Evolutionary conservation across 1,140 invertebrate species (phyloP).

Genomic region (Papilio polytes): DNA sequence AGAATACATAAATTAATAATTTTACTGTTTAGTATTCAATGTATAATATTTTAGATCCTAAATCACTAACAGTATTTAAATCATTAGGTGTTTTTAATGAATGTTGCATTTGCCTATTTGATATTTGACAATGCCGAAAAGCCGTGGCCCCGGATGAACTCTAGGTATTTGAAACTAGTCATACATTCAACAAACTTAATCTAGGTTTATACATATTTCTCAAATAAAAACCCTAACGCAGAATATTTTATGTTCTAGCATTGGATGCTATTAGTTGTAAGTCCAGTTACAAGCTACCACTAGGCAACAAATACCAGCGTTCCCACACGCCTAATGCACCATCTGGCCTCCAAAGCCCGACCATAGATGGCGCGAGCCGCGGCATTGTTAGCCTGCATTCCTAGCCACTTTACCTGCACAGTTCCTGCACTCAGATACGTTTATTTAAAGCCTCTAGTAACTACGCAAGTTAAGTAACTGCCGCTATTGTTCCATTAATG

Average conservation of each 20-base stretch:
- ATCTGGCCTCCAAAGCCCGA: constrained; percentile 14
- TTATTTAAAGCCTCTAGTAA: constrained; percentile 16
- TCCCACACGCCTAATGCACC: constrained; percentile 20
- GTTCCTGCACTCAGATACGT: constrained; percentile 15
- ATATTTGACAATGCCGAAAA: no score
- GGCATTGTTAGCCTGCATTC: constrained; percentile 27
- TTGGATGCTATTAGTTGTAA: not conserved
- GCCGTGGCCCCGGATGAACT: no score
- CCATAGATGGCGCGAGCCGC: not conserved
- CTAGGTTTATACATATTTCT: not conserved
- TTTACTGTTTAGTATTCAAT: not conserved
- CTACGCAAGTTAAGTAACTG: constrained; percentile 1
- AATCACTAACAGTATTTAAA: not conserved
- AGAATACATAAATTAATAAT: not conserved
- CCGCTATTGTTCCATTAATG: not conserved
- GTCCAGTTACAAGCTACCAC: not conserved
- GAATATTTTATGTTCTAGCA: not conserved
- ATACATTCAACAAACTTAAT: no score
- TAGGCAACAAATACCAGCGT: constrained; percentile 8
- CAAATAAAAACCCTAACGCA: not conserved
- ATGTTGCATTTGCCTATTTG: no score
- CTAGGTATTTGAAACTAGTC: no score
- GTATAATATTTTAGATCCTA: not conserved
- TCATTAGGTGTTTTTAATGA: no score
- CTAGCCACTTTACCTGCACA: constrained; percentile 26